Conservation (phyloP, 1,140 invertebrate species). For the Hyposmocoma kahamanoa region DNA sequence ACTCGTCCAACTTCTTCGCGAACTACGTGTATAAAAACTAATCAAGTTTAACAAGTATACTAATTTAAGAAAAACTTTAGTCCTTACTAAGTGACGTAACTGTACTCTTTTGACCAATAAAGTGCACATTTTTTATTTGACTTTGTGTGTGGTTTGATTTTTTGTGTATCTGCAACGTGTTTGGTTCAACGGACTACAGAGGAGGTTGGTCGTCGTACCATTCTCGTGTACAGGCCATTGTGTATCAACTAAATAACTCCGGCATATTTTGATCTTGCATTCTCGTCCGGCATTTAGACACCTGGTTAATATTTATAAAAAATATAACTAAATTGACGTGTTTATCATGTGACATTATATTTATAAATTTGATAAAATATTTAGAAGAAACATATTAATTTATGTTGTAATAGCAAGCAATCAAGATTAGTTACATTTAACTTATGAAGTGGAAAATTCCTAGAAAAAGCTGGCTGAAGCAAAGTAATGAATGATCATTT, state of each 20-base stretch:
- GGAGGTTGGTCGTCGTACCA: slow-evolving; percentile 60
- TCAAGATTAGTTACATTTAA: too few relatives aligned
- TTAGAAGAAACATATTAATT: too few relatives aligned
- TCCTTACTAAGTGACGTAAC: slow-evolving; percentile 11
- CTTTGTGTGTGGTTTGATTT: slow-evolving; percentile 55
- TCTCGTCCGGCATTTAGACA: too few relatives aligned
- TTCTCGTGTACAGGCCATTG: slow-evolving; percentile 53
- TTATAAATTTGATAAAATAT: too few relatives aligned
- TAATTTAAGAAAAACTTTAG: slow-evolving; percentile 12
- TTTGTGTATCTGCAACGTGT: slow-evolving; percentile 70
- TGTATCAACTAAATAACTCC: slow-evolving; percentile 52
- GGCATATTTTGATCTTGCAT: too few relatives aligned
- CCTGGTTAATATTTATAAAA: too few relatives aligned
- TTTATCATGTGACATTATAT: too few relatives aligned
- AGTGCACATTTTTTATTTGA: slow-evolving; percentile 34
- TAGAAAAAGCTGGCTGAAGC: too few relatives aligned
- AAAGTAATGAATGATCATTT: too few relatives aligned
- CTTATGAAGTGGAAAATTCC: too few relatives aligned
- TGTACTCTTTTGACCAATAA: slow-evolving; percentile 17
- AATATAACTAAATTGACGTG: too few relatives aligned
- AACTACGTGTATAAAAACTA: slow-evolving; percentile 49
- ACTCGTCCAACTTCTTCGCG: slow-evolving; percentile 53
- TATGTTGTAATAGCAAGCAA: too few relatives aligned
- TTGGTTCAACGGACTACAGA: slow-evolving; percentile 68
- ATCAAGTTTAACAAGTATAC: slow-evolving; percentile 21